These are phyloP conservation scores for Nyctalus aviator DNA, from an alignment of 2,797 vertebrate genomes.

Conservation along the genomic window DNA sequence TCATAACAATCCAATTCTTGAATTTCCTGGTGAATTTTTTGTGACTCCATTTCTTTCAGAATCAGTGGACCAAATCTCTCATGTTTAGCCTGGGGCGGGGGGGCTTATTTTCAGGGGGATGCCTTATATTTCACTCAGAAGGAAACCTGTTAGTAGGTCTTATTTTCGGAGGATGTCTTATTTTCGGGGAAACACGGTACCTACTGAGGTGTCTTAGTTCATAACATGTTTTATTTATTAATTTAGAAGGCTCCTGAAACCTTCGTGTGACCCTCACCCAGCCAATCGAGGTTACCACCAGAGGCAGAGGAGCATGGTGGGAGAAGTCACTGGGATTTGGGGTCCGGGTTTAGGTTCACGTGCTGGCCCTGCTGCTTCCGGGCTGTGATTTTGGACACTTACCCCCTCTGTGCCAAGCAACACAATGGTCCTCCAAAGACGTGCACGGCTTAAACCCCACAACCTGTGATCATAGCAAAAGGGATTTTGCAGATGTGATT, in stretches of 20 bases:
- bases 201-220: background rate
- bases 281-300: background rate
- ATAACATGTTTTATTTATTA: background rate
- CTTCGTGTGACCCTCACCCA: background rate
- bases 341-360: background rate
- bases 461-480: background rate
- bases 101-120: too few species aligned
- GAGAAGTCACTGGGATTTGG: background rate
- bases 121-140: too few species aligned
- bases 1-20: too few species aligned
- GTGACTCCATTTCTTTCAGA: too few species aligned
- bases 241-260: background rate
- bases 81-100: too few species aligned
- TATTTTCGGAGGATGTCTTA: too few species aligned
- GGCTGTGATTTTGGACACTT: background rate
- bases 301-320: fast-evolving
- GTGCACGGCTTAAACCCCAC: background rate
- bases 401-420: background rate
- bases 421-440: background rate
- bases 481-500: background rate
- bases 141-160: too few species aligned
- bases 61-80: too few species aligned
- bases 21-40: too few species aligned
- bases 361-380: background rate
- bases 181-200: too few species aligned